A percentile compares a stretch with the other conserved stretches of the same genome.
Conservation (phyloP, 2,113 vertebrate species). For the Chroicocephalus ridibundus region DNA sequence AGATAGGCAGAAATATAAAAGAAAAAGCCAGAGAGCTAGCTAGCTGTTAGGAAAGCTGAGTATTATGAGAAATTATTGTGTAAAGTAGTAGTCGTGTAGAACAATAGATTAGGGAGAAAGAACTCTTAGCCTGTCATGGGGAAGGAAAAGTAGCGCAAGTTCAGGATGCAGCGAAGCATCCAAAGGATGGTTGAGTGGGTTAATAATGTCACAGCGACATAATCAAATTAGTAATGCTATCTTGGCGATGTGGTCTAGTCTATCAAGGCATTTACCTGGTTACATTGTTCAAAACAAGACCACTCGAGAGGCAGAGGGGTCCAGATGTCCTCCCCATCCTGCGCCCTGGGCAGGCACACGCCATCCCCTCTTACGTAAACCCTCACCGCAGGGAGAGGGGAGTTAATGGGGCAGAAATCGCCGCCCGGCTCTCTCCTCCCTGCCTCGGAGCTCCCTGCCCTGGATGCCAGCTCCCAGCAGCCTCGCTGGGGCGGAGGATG, state of each 20-base stretch:
- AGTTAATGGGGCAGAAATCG: conserved; percentile 2
- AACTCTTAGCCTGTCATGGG: background rate
- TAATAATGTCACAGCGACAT: conserved; percentile 60
- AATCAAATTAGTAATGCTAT: conserved; percentile 67
- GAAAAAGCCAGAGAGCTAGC: background rate
- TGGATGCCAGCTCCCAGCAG: background rate
- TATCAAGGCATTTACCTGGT: conserved; percentile 59
- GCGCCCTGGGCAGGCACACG: rapidly evolving
- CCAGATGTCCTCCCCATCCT: conserved; percentile 2
- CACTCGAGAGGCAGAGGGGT: background rate
- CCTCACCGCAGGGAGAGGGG: background rate
- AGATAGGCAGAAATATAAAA: background rate
- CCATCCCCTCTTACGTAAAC: background rate
- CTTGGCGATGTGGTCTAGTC: background rate
- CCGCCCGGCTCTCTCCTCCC: background rate
- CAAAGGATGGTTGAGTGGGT: conserved; percentile 53
- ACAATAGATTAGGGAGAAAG: conserved; percentile 44
- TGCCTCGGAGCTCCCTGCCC: background rate
- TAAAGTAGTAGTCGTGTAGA: background rate
- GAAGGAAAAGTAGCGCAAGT: conserved; percentile 2
- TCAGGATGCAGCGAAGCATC: conserved; percentile 38
- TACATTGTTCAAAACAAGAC: conserved; percentile 13
- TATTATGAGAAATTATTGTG: conserved; percentile 29
- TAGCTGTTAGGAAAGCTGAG: background rate
- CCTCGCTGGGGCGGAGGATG: background rate